Percentiles rank a stretch among this genome's conserved stretches.
These are phyloP conservation scores for Proterorhinus semilunaris DNA, from an alignment of 2,113 vertebrate genomes.

Conservation along the genomic window DNA sequence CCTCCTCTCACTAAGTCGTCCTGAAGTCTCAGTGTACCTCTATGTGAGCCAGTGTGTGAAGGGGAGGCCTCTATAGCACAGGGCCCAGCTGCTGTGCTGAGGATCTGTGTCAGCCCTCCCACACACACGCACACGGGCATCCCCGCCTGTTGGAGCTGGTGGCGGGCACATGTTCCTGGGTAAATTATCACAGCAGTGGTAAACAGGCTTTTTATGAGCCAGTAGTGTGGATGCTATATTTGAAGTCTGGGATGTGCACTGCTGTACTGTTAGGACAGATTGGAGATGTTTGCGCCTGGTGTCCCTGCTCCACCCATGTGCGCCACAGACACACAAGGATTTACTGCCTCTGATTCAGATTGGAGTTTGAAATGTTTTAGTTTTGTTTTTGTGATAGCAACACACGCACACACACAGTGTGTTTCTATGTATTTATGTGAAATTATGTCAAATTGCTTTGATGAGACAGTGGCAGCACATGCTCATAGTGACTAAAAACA, in stretches of 20 bases:
- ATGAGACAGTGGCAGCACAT: not conserved
- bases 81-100: constrained; percentile 68
- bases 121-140: constrained; percentile 64
- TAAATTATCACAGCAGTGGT: constrained; percentile 74
- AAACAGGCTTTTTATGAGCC: constrained; percentile 72
- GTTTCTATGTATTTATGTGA: constrained; percentile 56
- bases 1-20: constrained; percentile 68
- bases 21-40: constrained; percentile 72
- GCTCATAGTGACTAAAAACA: not conserved
- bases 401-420: constrained; percentile 31
- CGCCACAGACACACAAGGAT: constrained; percentile 40
- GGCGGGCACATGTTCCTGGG: constrained; percentile 73
- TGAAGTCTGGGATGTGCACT: constrained; percentile 66
- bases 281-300: constrained; percentile 68
- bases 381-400: constrained; percentile 60
- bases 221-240: constrained; percentile 54
- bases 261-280: constrained; percentile 65
- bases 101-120: constrained; percentile 62
- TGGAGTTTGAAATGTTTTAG: constrained; percentile 43
- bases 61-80: constrained; percentile 64
- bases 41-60: constrained; percentile 55
- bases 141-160: constrained; percentile 66
- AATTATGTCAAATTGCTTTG: constrained; percentile 10
- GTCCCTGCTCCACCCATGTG: constrained; percentile 64
- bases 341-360: constrained; percentile 55